Conservation (phyloP, 2,113 vertebrate genomes). For the Charina bottae region DNA sequence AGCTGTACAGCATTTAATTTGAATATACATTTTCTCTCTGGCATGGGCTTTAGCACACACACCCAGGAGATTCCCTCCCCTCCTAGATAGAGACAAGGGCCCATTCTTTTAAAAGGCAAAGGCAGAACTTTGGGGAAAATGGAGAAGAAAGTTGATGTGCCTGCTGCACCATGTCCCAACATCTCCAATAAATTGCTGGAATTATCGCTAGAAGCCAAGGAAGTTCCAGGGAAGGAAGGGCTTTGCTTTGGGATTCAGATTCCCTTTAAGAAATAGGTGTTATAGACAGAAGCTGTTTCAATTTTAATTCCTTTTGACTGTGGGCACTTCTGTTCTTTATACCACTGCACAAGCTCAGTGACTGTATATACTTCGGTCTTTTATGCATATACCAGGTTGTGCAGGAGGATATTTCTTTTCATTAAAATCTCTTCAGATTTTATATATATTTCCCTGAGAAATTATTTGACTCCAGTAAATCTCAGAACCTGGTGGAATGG, state of each 20-base stretch:
- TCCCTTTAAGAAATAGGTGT: background rate
- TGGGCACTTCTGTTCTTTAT: background rate
- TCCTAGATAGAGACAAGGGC: background rate
- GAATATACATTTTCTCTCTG: background rate
- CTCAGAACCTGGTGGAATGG: background rate
- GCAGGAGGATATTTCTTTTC: background rate
- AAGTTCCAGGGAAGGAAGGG: background rate
- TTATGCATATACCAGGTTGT: background rate
- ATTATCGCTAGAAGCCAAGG: background rate
- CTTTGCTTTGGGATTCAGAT: background rate
- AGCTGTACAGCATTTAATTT: background rate
- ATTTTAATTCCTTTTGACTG: background rate
- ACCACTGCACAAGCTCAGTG: background rate
- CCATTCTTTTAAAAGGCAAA: background rate
- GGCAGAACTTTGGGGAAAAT: background rate
- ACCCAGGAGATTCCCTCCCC: background rate
- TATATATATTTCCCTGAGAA: background rate
- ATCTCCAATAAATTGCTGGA: background rate
- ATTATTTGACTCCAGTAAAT: slow-evolving; percentile 1
- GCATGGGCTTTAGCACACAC: background rate
- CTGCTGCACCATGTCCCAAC: background rate
- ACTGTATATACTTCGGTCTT: background rate
- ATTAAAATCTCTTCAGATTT: background rate
- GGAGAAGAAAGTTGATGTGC: background rate
- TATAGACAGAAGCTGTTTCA: background rate